Conservation (phyloP, 2,113 vertebrate species). For the Garra rufa region DNA sequence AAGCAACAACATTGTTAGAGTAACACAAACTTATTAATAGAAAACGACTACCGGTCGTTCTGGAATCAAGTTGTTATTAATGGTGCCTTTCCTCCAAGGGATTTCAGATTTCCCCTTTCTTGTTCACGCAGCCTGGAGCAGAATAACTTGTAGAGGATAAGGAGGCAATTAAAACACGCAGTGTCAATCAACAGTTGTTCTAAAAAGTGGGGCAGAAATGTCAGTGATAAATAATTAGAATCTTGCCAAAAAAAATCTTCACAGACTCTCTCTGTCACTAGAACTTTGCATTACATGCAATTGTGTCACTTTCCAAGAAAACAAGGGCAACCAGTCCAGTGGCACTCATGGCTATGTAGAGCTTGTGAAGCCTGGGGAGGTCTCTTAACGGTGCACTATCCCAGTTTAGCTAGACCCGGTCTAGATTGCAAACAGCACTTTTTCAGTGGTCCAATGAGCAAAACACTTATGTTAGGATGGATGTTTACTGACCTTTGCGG, state of each 20-base stretch:
- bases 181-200: slow-evolving; percentile 22
- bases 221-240: slow-evolving; percentile 10
- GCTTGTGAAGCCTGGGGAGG: slow-evolving; percentile 20
- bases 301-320: slow-evolving; percentile 26
- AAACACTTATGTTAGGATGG: slow-evolving; percentile 10
- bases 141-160: slow-evolving; percentile 11
- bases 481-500: slow-evolving; percentile 25
- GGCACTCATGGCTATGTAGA: slow-evolving; percentile 24
- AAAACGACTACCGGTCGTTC: slow-evolving; percentile 19
- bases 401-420: slow-evolving; percentile 29
- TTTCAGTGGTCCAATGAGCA: slow-evolving; percentile 9
- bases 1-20: slow-evolving; percentile 32
- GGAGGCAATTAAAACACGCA: slow-evolving; percentile 32
- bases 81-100: neutral
- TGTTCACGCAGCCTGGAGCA: slow-evolving; percentile 27
- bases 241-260: slow-evolving; percentile 19
- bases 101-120: slow-evolving; percentile 29
- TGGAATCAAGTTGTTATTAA: slow-evolving; percentile 25
- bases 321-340: slow-evolving; percentile 3
- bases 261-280: neutral
- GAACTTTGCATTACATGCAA: neutral
- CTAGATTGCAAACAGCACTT: slow-evolving; percentile 1
- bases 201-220: slow-evolving; percentile 37
- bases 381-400: slow-evolving; percentile 1
- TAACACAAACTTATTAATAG: slow-evolving; percentile 40